Base-by-base conservation (phyloP, 2,797 vertebrate genomes). In the Gymnoscopelus braueri region DNA sequence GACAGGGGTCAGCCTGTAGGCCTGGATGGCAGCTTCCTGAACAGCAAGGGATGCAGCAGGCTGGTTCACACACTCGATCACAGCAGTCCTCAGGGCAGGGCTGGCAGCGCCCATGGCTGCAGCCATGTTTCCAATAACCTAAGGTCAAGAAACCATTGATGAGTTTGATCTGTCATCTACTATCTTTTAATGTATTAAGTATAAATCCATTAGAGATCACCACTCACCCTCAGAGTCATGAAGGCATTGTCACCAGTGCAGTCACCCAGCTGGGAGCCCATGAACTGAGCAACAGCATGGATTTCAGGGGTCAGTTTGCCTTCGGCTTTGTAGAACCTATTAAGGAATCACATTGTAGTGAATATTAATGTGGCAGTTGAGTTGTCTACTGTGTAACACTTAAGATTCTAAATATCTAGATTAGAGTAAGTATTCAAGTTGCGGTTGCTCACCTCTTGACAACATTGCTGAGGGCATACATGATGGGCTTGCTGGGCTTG, bases 71-170 rank as follows among this genome's bases (percentile, higher is more conserved):
- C 98, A 99, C 12, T 90, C 88, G 75, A 96, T 91, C 39, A 99
- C 83, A 2, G 91, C 85, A 5, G 90, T 84, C 78, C 90, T 96
- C 71, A 98, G 87, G 35, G 54, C 84, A 58, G 95, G 93, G 64
- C 91, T 92, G 49, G 94, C 88, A 51, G 82, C 74, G 49, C 95
- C 91, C 83, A 99, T 76, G 62, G 94, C 93, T 65, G 87, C 86
- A 54, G 96, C 97, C 95, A 97, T 98, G 84, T 98, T 99, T 90
- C 97, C 97, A 92, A 97, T 93, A 77, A 97, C 94, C 97, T 99
- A 75, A 44, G 76, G 67, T 23, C 3, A 80, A 10, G 61, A 65
- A 68, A 72, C 0, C 67, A 14, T 2, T 71, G 44, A 24, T 39
- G 19, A 10, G 19, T 52, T 3, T 63, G 2, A 19, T 39, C 35